Base-by-base conservation (phyloP, 1,140 invertebrate genomes). In the Trichonephila inaurata region DNA sequence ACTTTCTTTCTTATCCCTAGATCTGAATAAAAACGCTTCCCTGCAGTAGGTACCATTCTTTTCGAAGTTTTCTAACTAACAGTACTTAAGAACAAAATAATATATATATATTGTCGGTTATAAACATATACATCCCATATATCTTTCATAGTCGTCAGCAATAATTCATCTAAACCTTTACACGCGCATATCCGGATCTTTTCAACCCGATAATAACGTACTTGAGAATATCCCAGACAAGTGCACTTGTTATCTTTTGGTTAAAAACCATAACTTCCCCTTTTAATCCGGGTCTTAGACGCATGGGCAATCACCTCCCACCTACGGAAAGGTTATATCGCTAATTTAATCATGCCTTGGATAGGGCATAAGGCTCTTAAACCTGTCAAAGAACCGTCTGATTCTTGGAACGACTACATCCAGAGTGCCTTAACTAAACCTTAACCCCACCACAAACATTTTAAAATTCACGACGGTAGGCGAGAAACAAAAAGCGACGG, bases 381-480 rank as follows among this genome's bases (percentile, higher is more conserved):
- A 19, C 33, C 33, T 6, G 33, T 7, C 72, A 77, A 77, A 77
- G 28, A 33, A 40, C 8, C 28, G 28, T 69, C 66, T 69, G 66
- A 24, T 69, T 69, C 72, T 18, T 7, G 33, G 72, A 77, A 77
- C 0, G 24, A 3, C n/a, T 14, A 8, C 51, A 62, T 5, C 28
- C 62, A 19, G 51, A 51, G 28, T 18, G 44, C 33, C n/a, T n/a
- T n/a, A 62, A 64, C 60, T 16, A 44, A 62, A 28, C 58, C 28
- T 61, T 87, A 64, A 64, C 58, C 60, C 60, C 18, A 64, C 85
- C 21, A 87, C 85, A 87, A 64, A 87, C 60, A 69, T 24, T 64
- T 87, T 87, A 62, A 62, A 87, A 61, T 87, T 87, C 60, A 62
- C 8, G 7, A 12, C 66, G 16, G 28, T 16, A 62, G 18, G 18